These are phyloP conservation scores for Paramormyrops kingsleyae DNA, from an alignment of 2,113 vertebrate genomes.

Conservation along the genomic window DNA sequence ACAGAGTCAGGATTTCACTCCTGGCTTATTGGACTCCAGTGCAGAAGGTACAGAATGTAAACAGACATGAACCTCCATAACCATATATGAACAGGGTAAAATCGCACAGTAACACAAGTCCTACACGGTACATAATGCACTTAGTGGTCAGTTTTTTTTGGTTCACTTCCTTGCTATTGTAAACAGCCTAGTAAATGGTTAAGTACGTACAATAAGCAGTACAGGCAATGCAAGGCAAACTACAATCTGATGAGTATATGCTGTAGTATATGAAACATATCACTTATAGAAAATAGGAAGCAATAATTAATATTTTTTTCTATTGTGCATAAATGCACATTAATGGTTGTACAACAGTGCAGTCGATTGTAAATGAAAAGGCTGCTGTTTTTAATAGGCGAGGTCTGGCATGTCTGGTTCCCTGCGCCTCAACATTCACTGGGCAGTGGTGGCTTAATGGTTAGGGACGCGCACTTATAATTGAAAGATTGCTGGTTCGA, in stretches of 20 bases:
- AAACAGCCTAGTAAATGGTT: background rate
- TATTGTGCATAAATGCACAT: background rate
- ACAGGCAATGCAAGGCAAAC: background rate
- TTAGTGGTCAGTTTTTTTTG: background rate
- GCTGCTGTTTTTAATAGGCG: background rate
- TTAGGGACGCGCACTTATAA: no score
- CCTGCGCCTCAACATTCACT: constrained; percentile 22
- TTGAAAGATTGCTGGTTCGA: no score
- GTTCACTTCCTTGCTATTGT: background rate
- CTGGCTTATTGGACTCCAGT: constrained; percentile 76
- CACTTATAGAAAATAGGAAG: background rate
- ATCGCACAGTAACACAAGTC: background rate
- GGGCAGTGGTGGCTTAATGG: no score
- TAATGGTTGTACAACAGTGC: background rate
- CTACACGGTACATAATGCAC: background rate
- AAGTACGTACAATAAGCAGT: background rate
- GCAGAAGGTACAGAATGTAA: constrained; percentile 69
- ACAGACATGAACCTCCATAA: background rate
- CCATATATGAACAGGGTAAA: background rate
- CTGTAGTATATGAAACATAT: background rate
- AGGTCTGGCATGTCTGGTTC: background rate
- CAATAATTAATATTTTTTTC: background rate
- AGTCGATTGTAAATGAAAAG: background rate
- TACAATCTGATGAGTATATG: background rate
- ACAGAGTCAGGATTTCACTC: constrained; percentile 92